A percentile compares a stretch with the other conserved stretches of the same genome.
phyloP scores from a whole-genome alignment of 2,113 vertebrate species.

The Dascyllus trimaculatus region DNA sequence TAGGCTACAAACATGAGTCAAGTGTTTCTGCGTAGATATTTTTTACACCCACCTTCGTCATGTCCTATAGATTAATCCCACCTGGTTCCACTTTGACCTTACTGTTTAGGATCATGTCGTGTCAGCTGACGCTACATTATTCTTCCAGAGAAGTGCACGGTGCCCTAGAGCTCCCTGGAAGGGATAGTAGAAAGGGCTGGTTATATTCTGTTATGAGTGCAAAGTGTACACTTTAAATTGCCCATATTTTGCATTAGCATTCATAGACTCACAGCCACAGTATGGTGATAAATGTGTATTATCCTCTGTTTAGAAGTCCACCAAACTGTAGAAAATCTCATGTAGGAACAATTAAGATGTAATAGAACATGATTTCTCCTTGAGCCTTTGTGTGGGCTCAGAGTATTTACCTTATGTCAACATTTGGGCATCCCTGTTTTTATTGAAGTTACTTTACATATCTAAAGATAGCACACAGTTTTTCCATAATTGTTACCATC shows the following conservation, averaged over 20 bases:
- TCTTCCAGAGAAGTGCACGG: neutral
- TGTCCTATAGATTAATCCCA: neutral
- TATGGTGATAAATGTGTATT: neutral
- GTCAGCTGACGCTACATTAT: constrained; percentile 7
- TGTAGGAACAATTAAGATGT: neutral
- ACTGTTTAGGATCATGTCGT: neutral
- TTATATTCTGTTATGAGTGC: constrained; percentile 1
- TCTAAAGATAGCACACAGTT: constrained; percentile 40
- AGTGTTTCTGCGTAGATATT: neutral
- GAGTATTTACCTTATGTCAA: neutral
- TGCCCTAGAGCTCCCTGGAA: constrained; percentile 11
- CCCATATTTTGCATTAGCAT: neutral
- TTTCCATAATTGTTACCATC: constrained; percentile 61
- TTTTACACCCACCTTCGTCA: neutral
- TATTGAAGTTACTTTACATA: constrained; percentile 41
- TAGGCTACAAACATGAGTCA: constrained; percentile 14
- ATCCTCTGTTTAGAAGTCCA: neutral
- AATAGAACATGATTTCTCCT: neutral
- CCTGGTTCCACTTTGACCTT: constrained; percentile 17
- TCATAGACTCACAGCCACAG: neutral
- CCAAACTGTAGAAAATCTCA: neutral
- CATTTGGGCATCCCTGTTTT: constrained; percentile 19
- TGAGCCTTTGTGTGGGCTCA: neutral
- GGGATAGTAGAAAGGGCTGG: neutral
- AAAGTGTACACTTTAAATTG: neutral